Conservation (phyloP, 2,888 invertebrate species). For the Zele albiditarsus region DNA sequence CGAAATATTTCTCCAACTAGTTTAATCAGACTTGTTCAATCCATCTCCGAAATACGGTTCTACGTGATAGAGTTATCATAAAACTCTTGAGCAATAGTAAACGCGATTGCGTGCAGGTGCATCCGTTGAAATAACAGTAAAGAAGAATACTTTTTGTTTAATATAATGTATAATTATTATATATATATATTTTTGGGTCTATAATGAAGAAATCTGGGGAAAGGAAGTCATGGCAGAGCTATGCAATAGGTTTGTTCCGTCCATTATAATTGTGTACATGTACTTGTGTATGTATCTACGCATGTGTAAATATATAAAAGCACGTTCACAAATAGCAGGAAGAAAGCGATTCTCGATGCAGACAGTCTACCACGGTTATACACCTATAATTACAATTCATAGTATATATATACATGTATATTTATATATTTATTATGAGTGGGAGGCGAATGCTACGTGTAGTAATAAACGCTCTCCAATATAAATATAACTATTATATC, state of each 20-base stretch:
- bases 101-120: too few relatives aligned
- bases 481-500: constrained; percentile 20
- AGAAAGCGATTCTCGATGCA: constrained; percentile 50
- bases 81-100: too few relatives aligned
- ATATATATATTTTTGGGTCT: neutral
- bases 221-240: constrained; percentile 34
- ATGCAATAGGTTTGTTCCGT: constrained; percentile 26
- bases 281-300: neutral
- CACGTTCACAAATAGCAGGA: constrained; percentile 48
- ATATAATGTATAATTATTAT: too few relatives aligned
- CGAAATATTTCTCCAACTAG: too few relatives aligned
- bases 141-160: too few relatives aligned
- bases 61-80: too few relatives aligned
- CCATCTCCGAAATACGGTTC: too few relatives aligned
- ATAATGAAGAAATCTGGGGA: constrained; percentile 24
- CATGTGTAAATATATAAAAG: constrained; percentile 31
- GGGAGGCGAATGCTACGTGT: constrained; percentile 1
- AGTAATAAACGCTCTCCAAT: constrained; percentile 16
- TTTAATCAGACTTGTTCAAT: too few relatives aligned
- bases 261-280: constrained; percentile 23
- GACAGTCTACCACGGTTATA: constrained; percentile 7
- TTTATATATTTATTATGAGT: neutral
- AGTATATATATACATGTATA: neutral
- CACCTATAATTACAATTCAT: constrained; percentile 16
- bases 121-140: too few relatives aligned